Conservation (phyloP, 2,888 invertebrate species). For the Melipona beecheii region DNA sequence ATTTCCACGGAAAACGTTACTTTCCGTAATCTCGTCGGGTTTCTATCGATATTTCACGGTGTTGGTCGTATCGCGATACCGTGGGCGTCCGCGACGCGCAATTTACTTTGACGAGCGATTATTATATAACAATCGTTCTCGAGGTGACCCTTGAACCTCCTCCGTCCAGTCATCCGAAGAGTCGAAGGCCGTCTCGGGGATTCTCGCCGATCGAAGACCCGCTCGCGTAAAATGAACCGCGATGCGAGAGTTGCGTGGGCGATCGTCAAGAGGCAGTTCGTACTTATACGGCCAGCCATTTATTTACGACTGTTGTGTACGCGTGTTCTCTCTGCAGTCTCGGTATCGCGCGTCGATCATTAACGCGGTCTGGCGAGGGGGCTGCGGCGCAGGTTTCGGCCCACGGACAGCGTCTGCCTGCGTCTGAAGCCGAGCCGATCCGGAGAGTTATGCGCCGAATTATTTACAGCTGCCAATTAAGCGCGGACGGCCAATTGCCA, state of each 20-base stretch:
- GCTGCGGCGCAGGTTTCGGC: conserved; percentile 38
- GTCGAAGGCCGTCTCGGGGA: conserved; percentile 59
- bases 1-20: not conserved
- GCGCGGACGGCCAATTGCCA: conserved; percentile 57
- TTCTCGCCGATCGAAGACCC: conserved; percentile 19
- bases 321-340: conserved; percentile 50
- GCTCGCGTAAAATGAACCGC: conserved; percentile 26
- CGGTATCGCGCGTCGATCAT: conserved; percentile 68
- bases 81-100: not conserved
- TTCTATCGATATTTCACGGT: not conserved
- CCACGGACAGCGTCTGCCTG: conserved; percentile 44
- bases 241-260: conserved; percentile 66
- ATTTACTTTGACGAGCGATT: conserved; percentile 50
- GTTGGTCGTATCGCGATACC: not conserved
- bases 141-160: conserved; percentile 53
- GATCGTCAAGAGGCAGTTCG: conserved; percentile 65
- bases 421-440: conserved; percentile 30
- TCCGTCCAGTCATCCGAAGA: conserved; percentile 5
- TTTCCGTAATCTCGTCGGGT: not conserved
- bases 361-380: conserved; percentile 50
- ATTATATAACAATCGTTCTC: conserved; percentile 58
- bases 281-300: conserved; percentile 70
- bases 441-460: conserved; percentile 43
- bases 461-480: conserved; percentile 70
- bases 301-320: conserved; percentile 68